Percentiles rank a stretch among this genome's conserved stretches.
Evolutionary conservation across 2,113 vertebrate species (phyloP).

Genomic region (Danio rerio): GRCz12tu NC_133199.1:29886001-29886500

Average conservation of each 20-base stretch:
- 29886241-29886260: neutral
- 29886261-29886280: neutral
- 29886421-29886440: neutral
- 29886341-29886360: neutral
- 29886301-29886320: neutral
- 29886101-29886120: constrained; percentile 27
- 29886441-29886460: neutral
- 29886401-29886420: constrained; percentile 21
- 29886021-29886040: constrained; percentile 31
- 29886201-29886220: neutral
- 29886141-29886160: constrained; percentile 56
- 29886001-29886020: neutral
- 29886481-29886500: neutral
- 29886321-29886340: neutral
- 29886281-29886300: constrained; percentile 44
- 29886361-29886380: neutral
- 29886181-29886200: constrained; percentile 13
- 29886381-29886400: neutral
- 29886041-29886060: constrained; percentile 29
- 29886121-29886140: constrained; percentile 63
- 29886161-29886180: constrained; percentile 36
- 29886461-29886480: neutral
- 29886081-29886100: constrained; percentile 63
- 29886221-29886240: neutral
- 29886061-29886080: constrained; percentile 29